Conservation (phyloP, 2,797 vertebrate species). For the Cynodonichthys magdalenae region DNA sequence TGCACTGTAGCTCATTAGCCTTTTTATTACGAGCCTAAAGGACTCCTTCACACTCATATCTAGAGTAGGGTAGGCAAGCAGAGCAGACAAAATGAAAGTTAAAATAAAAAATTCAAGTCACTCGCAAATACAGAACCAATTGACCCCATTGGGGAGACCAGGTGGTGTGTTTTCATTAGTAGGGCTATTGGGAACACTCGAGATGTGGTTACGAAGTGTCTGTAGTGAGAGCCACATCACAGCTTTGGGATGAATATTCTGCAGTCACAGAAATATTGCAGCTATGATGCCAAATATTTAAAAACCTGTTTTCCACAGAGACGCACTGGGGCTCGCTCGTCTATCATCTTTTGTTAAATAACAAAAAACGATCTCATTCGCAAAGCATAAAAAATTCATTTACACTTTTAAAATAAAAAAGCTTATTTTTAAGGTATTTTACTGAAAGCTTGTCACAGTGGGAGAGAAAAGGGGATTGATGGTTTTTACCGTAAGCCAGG, state of each 20-base stretch:
- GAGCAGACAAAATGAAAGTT: slow-evolving; percentile 20
- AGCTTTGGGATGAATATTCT: slow-evolving; percentile 26
- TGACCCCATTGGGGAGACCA: slow-evolving; percentile 40
- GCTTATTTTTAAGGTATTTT: too few species aligned
- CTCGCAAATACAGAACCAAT: slow-evolving; percentile 23
- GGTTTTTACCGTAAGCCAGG: too few species aligned
- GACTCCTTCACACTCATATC: slow-evolving; percentile 9
- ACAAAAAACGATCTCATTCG: slow-evolving; percentile 21
- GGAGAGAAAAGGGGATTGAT: too few species aligned
- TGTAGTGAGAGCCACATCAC: slow-evolving; percentile 6
- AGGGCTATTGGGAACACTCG: slow-evolving; percentile 6
- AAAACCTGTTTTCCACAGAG: slow-evolving; percentile 6
- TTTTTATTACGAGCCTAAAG: slow-evolving; percentile 22
- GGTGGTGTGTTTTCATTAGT: slow-evolving; percentile 21
- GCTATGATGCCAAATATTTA: slow-evolving; percentile 14
- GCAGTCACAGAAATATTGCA: slow-evolving; percentile 12
- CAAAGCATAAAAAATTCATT: slow-evolving; percentile 1
- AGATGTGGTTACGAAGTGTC: slow-evolving; percentile 20
- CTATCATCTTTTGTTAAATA: slow-evolving; percentile 24
- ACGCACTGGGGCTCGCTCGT: slow-evolving; percentile 21
- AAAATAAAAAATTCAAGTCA: slow-evolving; percentile 25
- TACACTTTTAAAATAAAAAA: background rate
- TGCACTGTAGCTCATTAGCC: slow-evolving; percentile 56
- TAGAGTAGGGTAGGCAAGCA: slow-evolving; percentile 10
- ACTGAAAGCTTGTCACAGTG: too few species aligned